Base-by-base conservation (phyloP, 2,797 vertebrate genomes). In the Threskiornis aethiopicus region DNA sequence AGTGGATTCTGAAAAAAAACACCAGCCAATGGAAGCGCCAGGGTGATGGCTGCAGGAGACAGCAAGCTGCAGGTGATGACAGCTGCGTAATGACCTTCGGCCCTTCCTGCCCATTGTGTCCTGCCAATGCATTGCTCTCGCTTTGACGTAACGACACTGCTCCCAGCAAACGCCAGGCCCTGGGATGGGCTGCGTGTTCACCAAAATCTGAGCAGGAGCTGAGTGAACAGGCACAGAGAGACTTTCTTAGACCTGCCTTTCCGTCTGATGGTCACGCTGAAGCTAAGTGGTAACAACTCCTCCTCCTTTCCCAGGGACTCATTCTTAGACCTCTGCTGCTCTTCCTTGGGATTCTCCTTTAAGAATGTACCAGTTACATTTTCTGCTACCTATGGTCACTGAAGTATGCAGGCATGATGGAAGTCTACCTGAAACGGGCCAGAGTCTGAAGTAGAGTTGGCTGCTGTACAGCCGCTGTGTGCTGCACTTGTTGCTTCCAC, bases 1-100 rank as follows among this genome's bases (percentile, higher is more conserved):
- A 49, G 16, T 37, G 41, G 22, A 72, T 39, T 83, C 64, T 69
- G 66, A 21, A 64, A 64, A 71, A 71, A 49, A 42, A 13, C 11
- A 13, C 25, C 11, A 11, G 58, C 11, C 33, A 25, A 9, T 46
- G 0, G 1, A n/a, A 41, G 31, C 35, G 17, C 4, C 5, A n/a
- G 44, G 61, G 4, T 41, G 35, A 21, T 71, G 57, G 26, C 51
- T 73, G 47, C 66, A 88, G 57, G 70, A 58, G 19, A 28, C 10
- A 31, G 61, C 28, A 61, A 52, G 44, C 16, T 76, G 16, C 28
- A 13, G 29, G 15, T 59, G 65, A 1, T 51, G 73, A n/a, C 28
- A 65, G 24, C 21, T 58, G 57, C 12, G 2, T 57, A 10, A 57
- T 18, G 21, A 35, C 46, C 59, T 37, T 51, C 35, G 42, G 18